Evolutionary conservation across 2,113 vertebrate species (phyloP), one percentile per base, ranked within the genome.

Genomic region (Rhinogobius similis): DNA sequence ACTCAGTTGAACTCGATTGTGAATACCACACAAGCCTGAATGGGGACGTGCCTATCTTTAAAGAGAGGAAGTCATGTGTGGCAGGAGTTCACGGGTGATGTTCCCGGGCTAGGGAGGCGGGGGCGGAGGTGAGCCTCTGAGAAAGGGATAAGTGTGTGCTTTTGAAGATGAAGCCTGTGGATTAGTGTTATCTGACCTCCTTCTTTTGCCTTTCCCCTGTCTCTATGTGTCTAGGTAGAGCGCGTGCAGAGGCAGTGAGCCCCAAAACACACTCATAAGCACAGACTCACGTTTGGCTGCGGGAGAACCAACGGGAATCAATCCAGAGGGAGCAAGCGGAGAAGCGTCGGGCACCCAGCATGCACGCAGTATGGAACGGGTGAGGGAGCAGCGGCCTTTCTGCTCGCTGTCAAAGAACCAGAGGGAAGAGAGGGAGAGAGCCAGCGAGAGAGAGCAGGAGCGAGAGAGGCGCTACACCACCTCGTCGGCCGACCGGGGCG

Each of bases 281-380:
- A 41, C 46, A 87, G 74, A 67, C 52, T 80, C 63, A 62, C 68
- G 72, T 66, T 59, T 11, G 50, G 71, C 72, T 70, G 79, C 46
- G 48, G 23, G 50, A 41, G 14, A 56, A 61, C 27, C 46, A 23
- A 56, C 48, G 70, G 27, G 64, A 81, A 44, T 84, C 21, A 86
- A 86, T 84, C 77, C 87, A 79, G 73, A 50, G 87, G 24, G 72
- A 76, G 83, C 79, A 85, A 29, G 64, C 27, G n/a, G n/a, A n/a
- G 64, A 18, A 86, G 88, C 86, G 92, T 92, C 85, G 83, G 83
- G 90, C 86, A 5, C 92, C 87, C 93, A 91, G 94, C 95, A 96
- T 98, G 96, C 95, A 92, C 94, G 94, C 95, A 97, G 94, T 86
- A 99, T 98, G 98, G 97, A 99, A 87, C 87, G 87, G 95, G 96